Base-by-base conservation (phyloP, 2,113 vertebrate genomes). In the Monarcha castaneiventris region DNA sequence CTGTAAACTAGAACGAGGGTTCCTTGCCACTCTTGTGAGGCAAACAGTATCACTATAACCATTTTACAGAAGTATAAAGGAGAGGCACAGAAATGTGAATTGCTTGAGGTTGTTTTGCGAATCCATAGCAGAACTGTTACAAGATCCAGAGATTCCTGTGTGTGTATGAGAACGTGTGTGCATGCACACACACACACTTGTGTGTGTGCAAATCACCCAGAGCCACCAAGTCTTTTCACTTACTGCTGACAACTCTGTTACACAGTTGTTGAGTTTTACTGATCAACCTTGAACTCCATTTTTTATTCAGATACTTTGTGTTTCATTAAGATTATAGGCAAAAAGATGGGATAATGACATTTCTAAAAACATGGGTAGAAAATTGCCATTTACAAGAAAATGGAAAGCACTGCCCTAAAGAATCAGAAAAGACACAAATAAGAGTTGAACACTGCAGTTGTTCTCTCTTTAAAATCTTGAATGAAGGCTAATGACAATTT, bases 161-260 rank as follows among this genome's bases (percentile, higher is more conserved):
- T 1, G 0, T 21, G 33, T 55, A n/a, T 33, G 63, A 51, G 51
- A 91, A 91, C 5, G 10, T 17, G 22, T 22, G 68, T 68, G 9
- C 1, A 0, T 9, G 5, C 6, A 6, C 18, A 16, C 22, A n/a
- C 43, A 49, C 18, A 15, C 5, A 48, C 30, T 61, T 2, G 1
- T 9, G 32, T 9, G 32, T 2, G 4, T 74, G 23, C 39, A 59
- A 51, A 81, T 77, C 77, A 74, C 21, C 19, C 55, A 33, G 21
- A 87, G 35, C 46, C 46, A 54, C 39, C 22, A 25, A 75, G 21
- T 5, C 39, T 30, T 92, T 84, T 30, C 37, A 29, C 25, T 44
- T 82, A 20, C 37, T 78, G 35, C 30, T 76, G 61, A 39, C 33
- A 83, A 7, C 37, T 77, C 35, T 59, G 35, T 49, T 58, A 67